Base-by-base conservation (phyloP, 2,797 vertebrate genomes). In the Philypnodon macrostomus region DNA sequence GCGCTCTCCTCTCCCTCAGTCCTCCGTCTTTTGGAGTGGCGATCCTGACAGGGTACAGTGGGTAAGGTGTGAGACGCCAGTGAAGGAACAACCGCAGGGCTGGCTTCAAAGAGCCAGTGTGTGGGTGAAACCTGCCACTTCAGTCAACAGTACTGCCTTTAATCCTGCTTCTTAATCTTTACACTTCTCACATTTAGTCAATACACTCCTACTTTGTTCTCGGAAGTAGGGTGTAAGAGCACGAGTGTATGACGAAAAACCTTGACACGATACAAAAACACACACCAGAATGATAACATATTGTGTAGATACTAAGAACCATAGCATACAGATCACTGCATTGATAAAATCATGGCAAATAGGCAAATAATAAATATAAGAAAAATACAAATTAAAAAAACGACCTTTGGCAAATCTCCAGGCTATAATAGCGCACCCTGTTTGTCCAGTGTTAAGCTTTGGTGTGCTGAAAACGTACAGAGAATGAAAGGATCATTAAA, bases 201-300 rank as follows among this genome's bases (percentile, higher is more conserved):
- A 85, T 84, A 71, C 57, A 58, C 73, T 76, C 60, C 77, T 74
- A 63, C 84, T 89, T 85, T 89, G 80, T 87, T 84, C 77, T 80
- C 60, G 65, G 53, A 75, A 76, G 73, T 53, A 50, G 61, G 62
- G 63, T 62, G 79, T 53, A 51, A 69, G 64, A 51, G 60, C 66
- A 66, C 68, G 73, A 67, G 57, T 66, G 62, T 60, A 53, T 67
- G 66, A 83, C 81, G 73, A 40, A 60, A 83, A 73, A 68, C 58
- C 44, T 56, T 57, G 59, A 65, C 63, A 58, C 54, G 73, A 73
- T 60, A 74, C 52, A 74, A 58, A 77, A 73, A 80, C 21, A 26
- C 39, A 65, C 51, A 68, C 64, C 50, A 36, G 67, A 58, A 67
- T 63, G 44, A 65, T 68, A 67, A 73, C 45, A 46, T n/a, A n/a